phyloP scores from a whole-genome alignment of 2,888 invertebrate species.

The Cyclophora albipunctata region DNA sequence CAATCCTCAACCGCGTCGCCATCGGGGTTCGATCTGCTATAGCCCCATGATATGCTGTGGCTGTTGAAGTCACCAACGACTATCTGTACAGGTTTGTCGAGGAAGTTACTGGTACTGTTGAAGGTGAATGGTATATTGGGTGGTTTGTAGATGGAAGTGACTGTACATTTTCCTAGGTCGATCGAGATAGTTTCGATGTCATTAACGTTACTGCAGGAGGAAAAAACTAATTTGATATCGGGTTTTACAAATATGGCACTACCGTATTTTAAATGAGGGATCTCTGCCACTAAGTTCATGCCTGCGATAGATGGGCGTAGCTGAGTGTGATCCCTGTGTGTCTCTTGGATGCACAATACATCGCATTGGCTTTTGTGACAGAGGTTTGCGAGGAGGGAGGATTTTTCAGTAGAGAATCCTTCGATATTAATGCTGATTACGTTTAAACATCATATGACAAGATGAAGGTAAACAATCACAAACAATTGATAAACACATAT shows the following conservation, averaged over 20 bases:
- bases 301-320: background rate
- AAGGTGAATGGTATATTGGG: background rate
- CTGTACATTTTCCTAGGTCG: background rate
- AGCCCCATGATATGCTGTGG: background rate
- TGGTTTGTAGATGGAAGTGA: background rate
- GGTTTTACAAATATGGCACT: background rate
- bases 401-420: no score
- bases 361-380: no score
- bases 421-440: no score
- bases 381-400: no score
- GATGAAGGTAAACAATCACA: no score
- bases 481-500: no score
- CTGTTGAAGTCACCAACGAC: background rate
- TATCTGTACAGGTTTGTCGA: background rate
- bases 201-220: background rate
- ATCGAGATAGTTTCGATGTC: background rate
- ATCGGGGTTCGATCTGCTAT: background rate
- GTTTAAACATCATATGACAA: no score
- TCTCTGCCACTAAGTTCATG: background rate
- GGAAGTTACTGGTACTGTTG: background rate
- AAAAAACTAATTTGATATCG: background rate
- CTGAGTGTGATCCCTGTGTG: no score
- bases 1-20: background rate
- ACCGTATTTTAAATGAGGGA: background rate
- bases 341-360: no score